Base-by-base conservation (phyloP, 2,888 invertebrate genomes). In the Alloplasta piceator region DNA sequence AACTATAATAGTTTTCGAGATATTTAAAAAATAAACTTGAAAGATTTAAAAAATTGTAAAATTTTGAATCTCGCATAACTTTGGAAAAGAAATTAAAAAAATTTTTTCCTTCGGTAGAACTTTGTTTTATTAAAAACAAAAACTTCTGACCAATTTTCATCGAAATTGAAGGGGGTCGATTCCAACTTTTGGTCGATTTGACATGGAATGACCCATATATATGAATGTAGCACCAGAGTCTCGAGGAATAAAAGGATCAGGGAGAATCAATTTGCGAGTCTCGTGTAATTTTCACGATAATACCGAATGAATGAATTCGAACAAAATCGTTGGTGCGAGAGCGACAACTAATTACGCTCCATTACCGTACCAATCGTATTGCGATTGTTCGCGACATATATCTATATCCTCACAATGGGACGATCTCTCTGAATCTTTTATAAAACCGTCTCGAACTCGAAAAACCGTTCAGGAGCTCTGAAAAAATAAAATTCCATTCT, bases 261-360 rank as follows among this genome's bases (percentile, higher is more conserved):
- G 39, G 63, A 60, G 63, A 61, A 63, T 39, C 56, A 76, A 80
- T 80, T 80, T 76, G 71, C 76, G 60, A 72, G 36, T 80, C 56
- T 78, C 50, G n/a, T 50, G 43, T 64, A 73, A 56, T 64, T 77
- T 80, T 68, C 46, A 56, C 38, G 56, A 67, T 36, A 66, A 63
- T 68, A 26, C n/a, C 71, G 58, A 71, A 39, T 58, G 71, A 71
- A 75, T 71, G 70, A 75, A 75, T 80, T 48, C 58, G 64, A 74
- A 70, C 26, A 14, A 71, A 72, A 67, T 80, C 63, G 63, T 39
- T 76, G 63, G 67, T 38, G 80, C 72, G 76, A 46, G 61, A 7
- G 61, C 76, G 75, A 80, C 71, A 68, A 80, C 67, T 76, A 67
- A 80, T 76, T 72, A 72, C 67, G 71, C 76, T 80, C 72, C 71